These are phyloP conservation scores for Patella depressa DNA, from an alignment of 2,888 invertebrate species.

Conservation along the genomic window DNA sequence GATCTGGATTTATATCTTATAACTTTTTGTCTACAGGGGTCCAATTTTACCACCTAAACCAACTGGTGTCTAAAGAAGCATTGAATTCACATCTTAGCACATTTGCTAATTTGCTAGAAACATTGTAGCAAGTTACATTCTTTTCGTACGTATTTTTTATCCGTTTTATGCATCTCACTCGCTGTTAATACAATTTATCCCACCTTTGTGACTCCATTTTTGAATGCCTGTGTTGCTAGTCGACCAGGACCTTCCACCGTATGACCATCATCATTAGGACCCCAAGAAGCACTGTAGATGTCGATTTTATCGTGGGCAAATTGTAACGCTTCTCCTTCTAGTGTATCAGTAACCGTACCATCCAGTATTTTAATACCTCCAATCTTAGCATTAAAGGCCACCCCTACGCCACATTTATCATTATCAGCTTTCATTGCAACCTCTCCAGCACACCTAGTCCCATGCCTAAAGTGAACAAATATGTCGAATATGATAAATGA, in stretches of 20 bases:
- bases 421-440: constrained; percentile 94
- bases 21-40: too few relatives aligned
- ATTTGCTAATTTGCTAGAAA: too few relatives aligned
- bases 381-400: constrained; percentile 96
- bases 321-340: constrained; percentile 88
- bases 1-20: too few relatives aligned
- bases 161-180: too few relatives aligned
- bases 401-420: constrained; percentile 96
- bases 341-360: constrained; percentile 86
- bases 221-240: constrained; percentile 83
- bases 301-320: constrained; percentile 84
- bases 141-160: too few relatives aligned
- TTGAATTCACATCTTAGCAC: too few relatives aligned
- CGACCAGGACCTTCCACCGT: constrained; percentile 91
- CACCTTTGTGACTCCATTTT: constrained; percentile 83
- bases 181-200: neutral
- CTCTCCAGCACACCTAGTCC: constrained; percentile 98
- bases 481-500: too few relatives aligned
- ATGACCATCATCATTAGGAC: constrained; percentile 90
- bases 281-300: constrained; percentile 94
- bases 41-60: too few relatives aligned
- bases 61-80: too few relatives aligned
- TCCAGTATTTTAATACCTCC: constrained; percentile 94
- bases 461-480: constrained; percentile 77
- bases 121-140: too few relatives aligned